Base-by-base conservation (phyloP, 2,888 invertebrate species). In the Dilophus febrilis region DNA sequence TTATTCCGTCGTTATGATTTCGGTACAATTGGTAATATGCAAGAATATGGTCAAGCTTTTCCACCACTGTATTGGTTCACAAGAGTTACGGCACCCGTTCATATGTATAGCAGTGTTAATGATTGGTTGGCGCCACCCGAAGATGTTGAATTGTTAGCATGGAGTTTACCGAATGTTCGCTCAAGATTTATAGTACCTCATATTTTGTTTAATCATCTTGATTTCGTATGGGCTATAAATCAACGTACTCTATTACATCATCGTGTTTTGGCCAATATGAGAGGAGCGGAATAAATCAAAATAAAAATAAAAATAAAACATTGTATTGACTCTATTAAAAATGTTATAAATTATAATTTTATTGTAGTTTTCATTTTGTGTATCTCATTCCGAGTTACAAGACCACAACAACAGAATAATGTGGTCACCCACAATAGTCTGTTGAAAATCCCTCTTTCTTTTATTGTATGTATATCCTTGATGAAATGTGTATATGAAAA, bases 121-220 rank as follows among this genome's bases (percentile, higher is more conserved):
- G 80, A 80, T 50, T 72, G 70, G 69, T 50, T 78, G 30, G 65
- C 73, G 1, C 53, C 63, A 31, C 58, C 64, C 2, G 46, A 46
- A 47, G 72, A 74, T 43, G 68, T 72, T 1, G 48, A 61, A 4
- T 48, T 53, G 22, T 49, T 72, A n/a, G 67, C 65, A 46, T 7
- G 19, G 12, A 18, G 17, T 18, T 18, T 35, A 7, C 35, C 35
- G 5, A 35, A 35, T 11, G 55, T 57, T 2, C 47, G 65, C 0
- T 64, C 64, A 13, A 59, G 59, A 32, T 58, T 66, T 48, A 58
- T 60, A 34, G 62, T 73, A 3, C 61, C 64, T 0, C 54, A 59
- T 30, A 50, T 61, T 2, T 44, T 50, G 29, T 67, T 63, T 43
- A 60, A 58, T 36, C 67, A 67, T 42, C 41, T 65, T 13, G 67